phyloP scores from a whole-genome alignment of 2,797 vertebrate genomes.

The Rhynchotus rufescens region DNA sequence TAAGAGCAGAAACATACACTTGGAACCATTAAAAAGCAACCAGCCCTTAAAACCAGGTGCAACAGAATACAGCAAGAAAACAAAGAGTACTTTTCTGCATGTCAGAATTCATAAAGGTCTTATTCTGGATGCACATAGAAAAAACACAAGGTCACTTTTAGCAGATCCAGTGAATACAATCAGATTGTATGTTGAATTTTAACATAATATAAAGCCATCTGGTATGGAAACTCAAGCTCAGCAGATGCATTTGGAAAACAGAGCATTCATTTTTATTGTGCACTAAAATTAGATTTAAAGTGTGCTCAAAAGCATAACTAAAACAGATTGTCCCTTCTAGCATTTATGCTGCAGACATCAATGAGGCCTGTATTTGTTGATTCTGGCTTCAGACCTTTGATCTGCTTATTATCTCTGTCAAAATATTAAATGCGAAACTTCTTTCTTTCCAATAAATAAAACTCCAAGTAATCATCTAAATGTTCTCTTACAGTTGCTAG shows the following conservation, averaged over 20 bases:
- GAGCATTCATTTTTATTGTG: constrained; percentile 63
- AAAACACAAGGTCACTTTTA: constrained; percentile 54
- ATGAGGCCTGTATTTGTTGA: constrained; percentile 17
- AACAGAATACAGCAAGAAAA: not conserved
- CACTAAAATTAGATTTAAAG: constrained; percentile 72
- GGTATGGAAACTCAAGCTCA: constrained; percentile 34
- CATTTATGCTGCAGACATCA: constrained; percentile 10
- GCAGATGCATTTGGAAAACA: constrained; percentile 63
- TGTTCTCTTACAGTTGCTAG: constrained; percentile 14
- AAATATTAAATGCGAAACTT: constrained; percentile 48
- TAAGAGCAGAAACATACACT: not conserved
- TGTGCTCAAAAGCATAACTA: constrained; percentile 66
- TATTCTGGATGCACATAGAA: not conserved
- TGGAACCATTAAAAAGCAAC: not conserved
- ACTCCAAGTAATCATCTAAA: constrained; percentile 25
- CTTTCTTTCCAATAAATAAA: constrained; percentile 14
- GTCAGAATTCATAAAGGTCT: constrained; percentile 12
- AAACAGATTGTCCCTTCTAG: constrained; percentile 62
- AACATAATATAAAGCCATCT: constrained; percentile 67
- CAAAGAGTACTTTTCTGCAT: not conserved
- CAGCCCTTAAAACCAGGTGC: not conserved
- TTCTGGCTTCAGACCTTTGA: constrained; percentile 37
- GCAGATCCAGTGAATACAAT: not conserved
- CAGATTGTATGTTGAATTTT: constrained; percentile 48
- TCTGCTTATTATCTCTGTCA: constrained; percentile 46